Evolutionary conservation across 1,140 invertebrate species (phyloP), one percentile per base, ranked within the genome.

Genomic region (Drosophila tropicalis): DNA sequence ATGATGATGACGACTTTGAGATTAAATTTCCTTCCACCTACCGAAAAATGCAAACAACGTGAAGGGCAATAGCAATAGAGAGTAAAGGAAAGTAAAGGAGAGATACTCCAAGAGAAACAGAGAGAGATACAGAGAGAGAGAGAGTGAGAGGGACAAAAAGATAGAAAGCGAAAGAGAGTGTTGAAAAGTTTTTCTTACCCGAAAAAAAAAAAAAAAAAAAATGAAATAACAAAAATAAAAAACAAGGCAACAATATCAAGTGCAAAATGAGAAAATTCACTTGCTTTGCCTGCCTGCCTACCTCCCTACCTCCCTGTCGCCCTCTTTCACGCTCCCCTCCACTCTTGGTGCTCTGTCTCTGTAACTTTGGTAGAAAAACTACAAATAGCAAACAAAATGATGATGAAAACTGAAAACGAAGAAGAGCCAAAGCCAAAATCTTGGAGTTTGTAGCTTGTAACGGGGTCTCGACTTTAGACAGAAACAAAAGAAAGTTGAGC

Each of bases 261-360:
- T 80, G 80, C 80, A 87, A 87, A 87, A 87, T 89, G 84, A 87
- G 84, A 87, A 87, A 89, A 87, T 89, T 87, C 85, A 89, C 84
- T 89, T 87, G 82, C 78, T 56, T 19, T 51, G 34, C 34, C 44
- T 22, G n/a, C 9, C 19, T 5, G 5, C 5, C 22, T 44, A 7
- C 41, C 15, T n/a, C 2, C 15, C 44, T 12, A 1, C 34, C 34
- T 29, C 15, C 17, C 44, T 47, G 5, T 0, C 22, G 22, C 4
- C 44, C 17, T 4, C 44, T 22, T 19, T 19, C 44, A 10, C 17
- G 9, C 39, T 19, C 12, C 10, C 60, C 40, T 17, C 25, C 60
- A 25, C 17, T 0, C 29, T 29, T 40, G 1, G 5, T 17, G 12
- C 36, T 40, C 15, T 22, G 29, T 13, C 12, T 22, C 17, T 40